Conservation (phyloP, 2,888 invertebrate species). For the Acanthoscelides obtectus region DNA sequence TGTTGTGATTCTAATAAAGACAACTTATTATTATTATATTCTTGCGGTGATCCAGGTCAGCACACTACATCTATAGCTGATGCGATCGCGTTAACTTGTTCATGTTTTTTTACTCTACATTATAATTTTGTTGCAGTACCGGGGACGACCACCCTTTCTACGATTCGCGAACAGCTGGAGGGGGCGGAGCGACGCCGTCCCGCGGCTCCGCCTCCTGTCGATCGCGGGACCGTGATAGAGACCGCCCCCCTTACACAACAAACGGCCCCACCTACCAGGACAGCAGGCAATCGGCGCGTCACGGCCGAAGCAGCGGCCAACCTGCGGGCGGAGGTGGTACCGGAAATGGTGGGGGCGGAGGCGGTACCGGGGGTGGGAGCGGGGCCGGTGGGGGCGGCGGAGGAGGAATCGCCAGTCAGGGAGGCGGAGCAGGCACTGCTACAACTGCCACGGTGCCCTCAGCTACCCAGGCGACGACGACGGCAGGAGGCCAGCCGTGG, state of each 20-base stretch:
- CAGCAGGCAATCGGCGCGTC: slow-evolving; percentile 9
- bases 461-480: background rate
- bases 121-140: background rate
- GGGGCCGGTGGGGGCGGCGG: slow-evolving; percentile 14
- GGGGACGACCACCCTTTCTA: background rate
- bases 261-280: slow-evolving; percentile 14
- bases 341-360: slow-evolving; percentile 39
- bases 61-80: no score
- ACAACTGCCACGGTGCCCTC: slow-evolving; percentile 6
- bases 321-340: slow-evolving; percentile 22
- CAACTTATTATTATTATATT: no score
- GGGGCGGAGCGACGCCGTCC: background rate
- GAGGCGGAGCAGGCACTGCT: slow-evolving; percentile 39
- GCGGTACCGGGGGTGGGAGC: slow-evolving; percentile 22
- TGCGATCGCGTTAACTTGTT: no score
- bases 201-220: background rate
- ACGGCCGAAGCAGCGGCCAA: slow-evolving; percentile 13
- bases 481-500: slow-evolving; percentile 14
- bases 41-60: no score
- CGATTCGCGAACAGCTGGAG: background rate
- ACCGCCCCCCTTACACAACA: background rate
- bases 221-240: slow-evolving; percentile 1
- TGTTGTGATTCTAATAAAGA: no score
- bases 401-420: slow-evolving; percentile 35
- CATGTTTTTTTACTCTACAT: no score